Evolutionary conservation across 2,888 invertebrate genomes (phyloP).

Genomic region (Beris chalybata): DNA sequence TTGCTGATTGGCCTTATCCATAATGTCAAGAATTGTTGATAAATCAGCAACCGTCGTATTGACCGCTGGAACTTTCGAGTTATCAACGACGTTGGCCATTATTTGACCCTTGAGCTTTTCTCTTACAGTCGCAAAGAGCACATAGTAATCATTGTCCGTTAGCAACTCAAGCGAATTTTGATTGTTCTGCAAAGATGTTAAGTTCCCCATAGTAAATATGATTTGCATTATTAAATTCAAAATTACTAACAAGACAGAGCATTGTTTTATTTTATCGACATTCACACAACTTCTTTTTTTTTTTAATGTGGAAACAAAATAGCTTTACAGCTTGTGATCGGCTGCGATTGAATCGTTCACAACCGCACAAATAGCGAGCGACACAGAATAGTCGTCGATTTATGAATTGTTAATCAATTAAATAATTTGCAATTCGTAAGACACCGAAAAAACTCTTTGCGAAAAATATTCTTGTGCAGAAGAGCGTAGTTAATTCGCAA

Average conservation of each 20-base stretch:
- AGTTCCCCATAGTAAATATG: no score
- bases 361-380: background rate
- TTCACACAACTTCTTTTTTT: background rate
- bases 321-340: background rate
- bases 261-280: slow-evolving; percentile 13
- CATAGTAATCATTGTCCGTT: slow-evolving; percentile 36
- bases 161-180: slow-evolving; percentile 36
- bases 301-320: background rate
- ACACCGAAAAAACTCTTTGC: no score
- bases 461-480: no score
- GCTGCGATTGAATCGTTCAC: background rate
- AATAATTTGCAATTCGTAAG: no score
- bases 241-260: slow-evolving; percentile 7
- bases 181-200: slow-evolving; percentile 35
- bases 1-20: slow-evolving; percentile 6
- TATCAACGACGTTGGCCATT: slow-evolving; percentile 30
- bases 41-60: slow-evolving; percentile 33
- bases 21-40: slow-evolving; percentile 34
- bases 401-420: background rate
- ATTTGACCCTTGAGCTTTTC: slow-evolving; percentile 39
- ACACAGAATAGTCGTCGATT: background rate
- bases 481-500: no score
- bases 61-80: slow-evolving; percentile 32
- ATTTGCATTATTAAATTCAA: slow-evolving; percentile 12
- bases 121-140: slow-evolving; percentile 37